Conservation (phyloP, 1,140 invertebrate species). For the Bombus difficillimus region DNA sequence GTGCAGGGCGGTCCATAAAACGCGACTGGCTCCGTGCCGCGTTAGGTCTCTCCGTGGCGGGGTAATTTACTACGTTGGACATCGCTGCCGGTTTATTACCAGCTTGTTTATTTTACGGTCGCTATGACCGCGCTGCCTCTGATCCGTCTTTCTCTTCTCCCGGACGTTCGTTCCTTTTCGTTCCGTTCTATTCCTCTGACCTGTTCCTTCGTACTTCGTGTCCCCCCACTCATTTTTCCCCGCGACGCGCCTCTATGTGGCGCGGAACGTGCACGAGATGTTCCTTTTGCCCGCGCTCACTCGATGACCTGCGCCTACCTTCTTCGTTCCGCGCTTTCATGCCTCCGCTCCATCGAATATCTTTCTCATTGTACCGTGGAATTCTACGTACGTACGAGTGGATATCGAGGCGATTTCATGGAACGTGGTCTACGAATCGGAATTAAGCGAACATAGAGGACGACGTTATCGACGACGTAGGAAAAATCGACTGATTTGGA, state of each 20-base stretch:
- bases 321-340: neutral
- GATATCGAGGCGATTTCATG: neutral
- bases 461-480: neutral
- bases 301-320: constrained; percentile 54
- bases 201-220: constrained; percentile 1
- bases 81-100: constrained; percentile 79
- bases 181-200: neutral
- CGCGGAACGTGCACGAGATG: constrained; percentile 56
- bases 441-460: no score
- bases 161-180: neutral
- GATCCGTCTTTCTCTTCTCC: constrained; percentile 48
- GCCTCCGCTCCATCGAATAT: constrained; percentile 45
- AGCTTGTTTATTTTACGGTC: constrained; percentile 79
- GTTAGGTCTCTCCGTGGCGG: constrained; percentile 68
- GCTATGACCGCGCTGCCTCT: constrained; percentile 61
- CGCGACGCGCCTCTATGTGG: constrained; percentile 36
- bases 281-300: constrained; percentile 50
- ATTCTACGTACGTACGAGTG: constrained; percentile 24
- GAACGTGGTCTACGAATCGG: neutral
- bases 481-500: neutral
- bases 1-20: constrained; percentile 77
- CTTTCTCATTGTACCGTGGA: constrained; percentile 27
- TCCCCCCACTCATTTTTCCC: constrained; percentile 7
- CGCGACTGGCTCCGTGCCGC: constrained; percentile 68
- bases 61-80: constrained; percentile 80